phyloP scores from a whole-genome alignment of 2,113 vertebrate genomes.

The Cebidichthys violaceus region DNA sequence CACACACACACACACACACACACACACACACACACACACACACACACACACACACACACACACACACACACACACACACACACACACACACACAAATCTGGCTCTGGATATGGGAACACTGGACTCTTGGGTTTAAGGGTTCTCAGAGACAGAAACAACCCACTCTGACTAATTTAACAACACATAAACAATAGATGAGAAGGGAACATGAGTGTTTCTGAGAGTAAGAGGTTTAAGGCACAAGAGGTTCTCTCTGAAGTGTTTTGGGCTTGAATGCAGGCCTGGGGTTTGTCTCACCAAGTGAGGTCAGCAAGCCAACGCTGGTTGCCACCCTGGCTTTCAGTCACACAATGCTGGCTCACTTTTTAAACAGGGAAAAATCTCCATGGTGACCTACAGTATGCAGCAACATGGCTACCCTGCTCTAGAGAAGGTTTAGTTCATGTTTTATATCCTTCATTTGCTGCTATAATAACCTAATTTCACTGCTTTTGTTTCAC shows the following conservation, averaged over 20 bases:
- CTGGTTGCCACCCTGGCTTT: slow-evolving; percentile 25
- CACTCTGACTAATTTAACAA: slow-evolving; percentile 64
- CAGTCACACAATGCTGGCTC: neutral
- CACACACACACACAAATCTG: slow-evolving; percentile 5
- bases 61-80: slow-evolving; percentile 2
- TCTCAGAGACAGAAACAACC: slow-evolving; percentile 38
- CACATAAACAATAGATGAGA: slow-evolving; percentile 67
- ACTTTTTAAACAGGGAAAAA: slow-evolving; percentile 24
- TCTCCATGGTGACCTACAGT: slow-evolving; percentile 58
- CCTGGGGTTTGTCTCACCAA: slow-evolving; percentile 8
- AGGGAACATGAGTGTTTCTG: slow-evolving; percentile 42
- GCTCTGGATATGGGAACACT: slow-evolving; percentile 25
- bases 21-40: no score
- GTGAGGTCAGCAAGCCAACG: slow-evolving; percentile 22
- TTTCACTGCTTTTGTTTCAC: neutral
- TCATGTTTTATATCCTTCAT: neutral
- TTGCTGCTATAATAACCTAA: neutral
- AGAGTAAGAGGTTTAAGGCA: slow-evolving; percentile 38
- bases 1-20: neutral
- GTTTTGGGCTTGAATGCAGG: slow-evolving; percentile 35
- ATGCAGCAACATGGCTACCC: slow-evolving; percentile 31
- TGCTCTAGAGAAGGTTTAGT: slow-evolving; percentile 2
- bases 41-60: neutral
- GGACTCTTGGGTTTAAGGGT: slow-evolving; percentile 38
- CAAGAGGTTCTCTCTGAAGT: neutral